Base-by-base conservation (phyloP, 1,140 invertebrate species). In the Sminthurides bifidus region DNA sequence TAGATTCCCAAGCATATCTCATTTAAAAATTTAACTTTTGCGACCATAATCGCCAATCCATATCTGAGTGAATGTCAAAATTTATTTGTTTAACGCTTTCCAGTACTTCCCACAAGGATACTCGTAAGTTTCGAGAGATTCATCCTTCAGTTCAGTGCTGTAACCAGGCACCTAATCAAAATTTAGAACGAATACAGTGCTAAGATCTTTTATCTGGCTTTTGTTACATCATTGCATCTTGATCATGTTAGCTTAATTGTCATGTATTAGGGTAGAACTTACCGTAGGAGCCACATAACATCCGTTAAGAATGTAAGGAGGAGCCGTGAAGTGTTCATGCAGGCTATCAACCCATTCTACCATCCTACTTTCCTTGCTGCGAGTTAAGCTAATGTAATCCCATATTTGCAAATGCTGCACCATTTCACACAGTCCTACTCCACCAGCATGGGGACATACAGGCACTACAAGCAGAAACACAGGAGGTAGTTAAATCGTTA, bases 381-480 rank as follows among this genome's bases (percentile, higher is more conserved):
- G 81, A 19, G 82, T 83, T 1, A 92, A 68, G 46, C 75, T 75
- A 14, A 87, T 75, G 71, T 80, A 65, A 68, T 93, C 87, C 81
- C 88, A 92, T 65, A 86, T 81, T 72, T 91, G 85, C 17, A 92
- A 73, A 73, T 94, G 90, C 65, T 92, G 88, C 3, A 93, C 85
- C 79, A 92, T 85, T 74, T 93, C 90, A 69, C 89, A 93, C 1
- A 93, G 75, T 8, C 89, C 90, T 1, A 94, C 83, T 15, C 91
- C 91, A 15, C 91, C 91, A 48, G 87, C 89, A 73, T 94, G 91
- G 0, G 91, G 90, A 70, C 88, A 92, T 0, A 94, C 85, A 66
- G 87, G 88, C 35, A 92, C 87, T 89, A 68, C 2, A 73, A 74
- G 61, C 8, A 48, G 24, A n/a, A n/a, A n/a, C n/a, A n/a, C n/a